Evolutionary conservation across 1,140 invertebrate species (phyloP), one percentile per base, ranked within the genome.

Genomic region (Phymorhynchus buccinoides): DNA sequence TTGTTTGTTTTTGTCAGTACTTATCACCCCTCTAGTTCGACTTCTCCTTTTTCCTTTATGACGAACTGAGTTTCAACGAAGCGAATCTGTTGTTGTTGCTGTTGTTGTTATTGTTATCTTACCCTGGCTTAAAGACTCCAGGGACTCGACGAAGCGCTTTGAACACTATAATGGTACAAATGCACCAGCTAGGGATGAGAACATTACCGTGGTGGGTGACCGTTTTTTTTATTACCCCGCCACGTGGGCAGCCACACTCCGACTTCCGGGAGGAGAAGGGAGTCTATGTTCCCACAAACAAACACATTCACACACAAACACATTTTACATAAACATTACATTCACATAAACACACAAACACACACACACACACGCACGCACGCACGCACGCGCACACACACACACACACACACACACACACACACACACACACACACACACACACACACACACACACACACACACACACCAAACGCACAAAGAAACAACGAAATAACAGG

Each of bases 401-500:
- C 35, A 37, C 71, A 75, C 32, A 14, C 35, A 41, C 71, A 37
- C 35, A 30, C 71, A 37, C 71, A 18, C 71, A 37, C 35, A 75
- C 35, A 27, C 32, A 75, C 35, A 27, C 32, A 75, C 35, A 27
- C 32, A 75, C 35, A 37, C 14, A 37, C 35, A 37, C 32, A 75
- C 35, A 37, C 71, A 75, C 71, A 75, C 71, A 75, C 71, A 75
- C 71, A 75, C 71, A 75, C 71, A 75, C 71, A 75, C 71, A 75
- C 71, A 75, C 71, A 75, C 71, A 75, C 71, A 75, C 71, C n/a
- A n/a, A n/a, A 75, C 71, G 27, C 71, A 78, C 41, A 44, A 37
- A 78, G 1, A 14, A 22, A 32, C 41, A 30, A 3, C 2, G 16
- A 42, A 4, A 2, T 48, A 44, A 14, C 27, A 37, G 9, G 9